phyloP scores from a whole-genome alignment of 1,140 invertebrate genomes.

The Amyelois transitella region DNA sequence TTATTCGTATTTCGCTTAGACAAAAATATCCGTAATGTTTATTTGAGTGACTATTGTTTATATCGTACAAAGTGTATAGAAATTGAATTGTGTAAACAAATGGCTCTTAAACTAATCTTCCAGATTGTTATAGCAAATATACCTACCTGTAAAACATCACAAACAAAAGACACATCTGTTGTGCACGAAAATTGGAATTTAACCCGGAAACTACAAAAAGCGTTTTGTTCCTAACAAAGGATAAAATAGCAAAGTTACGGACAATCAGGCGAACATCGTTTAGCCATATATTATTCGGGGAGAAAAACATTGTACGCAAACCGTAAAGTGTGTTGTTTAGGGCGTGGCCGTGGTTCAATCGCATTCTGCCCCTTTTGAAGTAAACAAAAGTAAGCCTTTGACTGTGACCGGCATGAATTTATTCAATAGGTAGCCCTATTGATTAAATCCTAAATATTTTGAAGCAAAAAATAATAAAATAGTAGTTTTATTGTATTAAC shows the following conservation, averaged over 20 bases:
- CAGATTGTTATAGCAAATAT: too few relatives aligned
- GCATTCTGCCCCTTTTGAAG: constrained; percentile 21
- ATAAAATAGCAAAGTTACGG: constrained; percentile 3
- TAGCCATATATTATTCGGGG: constrained; percentile 4
- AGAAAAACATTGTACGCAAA: constrained; percentile 1
- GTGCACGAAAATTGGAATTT: background rate
- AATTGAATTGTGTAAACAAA: too few relatives aligned
- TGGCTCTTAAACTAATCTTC: too few relatives aligned
- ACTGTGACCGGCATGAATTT: background rate
- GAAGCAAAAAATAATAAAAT: too few relatives aligned
- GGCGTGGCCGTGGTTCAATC: constrained; percentile 12
- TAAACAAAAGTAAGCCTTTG: constrained; percentile 22
- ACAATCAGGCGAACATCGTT: constrained; percentile 4
- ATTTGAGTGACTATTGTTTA: too few relatives aligned
- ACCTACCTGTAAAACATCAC: constrained; percentile 7
- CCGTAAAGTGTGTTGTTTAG: constrained; percentile 25
- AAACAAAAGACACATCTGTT: background rate
- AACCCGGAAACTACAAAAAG: background rate
- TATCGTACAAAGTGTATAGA: too few relatives aligned
- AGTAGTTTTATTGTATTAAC: too few relatives aligned
- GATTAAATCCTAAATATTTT: background rate
- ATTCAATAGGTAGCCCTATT: background rate
- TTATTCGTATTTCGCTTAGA: too few relatives aligned
- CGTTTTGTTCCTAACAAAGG: background rate
- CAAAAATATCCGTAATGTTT: too few relatives aligned